Evolutionary conservation across 2,113 vertebrate species (phyloP).

Genomic region (Ploceus nigricollis): DNA sequence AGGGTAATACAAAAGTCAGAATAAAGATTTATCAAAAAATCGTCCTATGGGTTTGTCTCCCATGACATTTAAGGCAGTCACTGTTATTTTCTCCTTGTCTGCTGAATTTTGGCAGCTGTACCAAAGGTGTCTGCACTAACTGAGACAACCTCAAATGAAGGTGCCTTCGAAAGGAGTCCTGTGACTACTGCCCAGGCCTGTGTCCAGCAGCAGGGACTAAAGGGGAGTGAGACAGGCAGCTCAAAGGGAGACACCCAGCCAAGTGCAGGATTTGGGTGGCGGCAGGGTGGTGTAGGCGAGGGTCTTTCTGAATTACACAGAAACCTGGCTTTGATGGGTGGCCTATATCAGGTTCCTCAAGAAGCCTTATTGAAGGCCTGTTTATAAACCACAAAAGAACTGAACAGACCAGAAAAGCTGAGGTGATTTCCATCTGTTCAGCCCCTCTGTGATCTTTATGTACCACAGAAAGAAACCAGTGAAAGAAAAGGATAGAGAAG

Average conservation of each 20-base stretch:
- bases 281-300: neutral
- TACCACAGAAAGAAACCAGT: neutral
- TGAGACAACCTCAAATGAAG: neutral
- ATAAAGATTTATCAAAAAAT: neutral
- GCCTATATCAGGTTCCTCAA: rapidly evolving
- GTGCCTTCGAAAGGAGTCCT: neutral
- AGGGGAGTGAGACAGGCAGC: neutral
- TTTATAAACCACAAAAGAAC: neutral
- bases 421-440: neutral
- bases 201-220: neutral
- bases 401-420: neutral
- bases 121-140: neutral
- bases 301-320: neutral
- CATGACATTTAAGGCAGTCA: neutral
- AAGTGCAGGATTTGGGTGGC: neutral
- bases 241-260: neutral
- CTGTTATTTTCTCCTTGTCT: neutral
- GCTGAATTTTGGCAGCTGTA: neutral
- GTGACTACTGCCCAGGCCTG: neutral
- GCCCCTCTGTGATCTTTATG: neutral
- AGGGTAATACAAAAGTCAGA: neutral
- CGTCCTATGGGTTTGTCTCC: neutral
- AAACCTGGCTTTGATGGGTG: neutral
- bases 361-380: neutral
- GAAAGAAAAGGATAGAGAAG: neutral